Evolutionary conservation across 2,888 invertebrate species (phyloP), one percentile per base, ranked within the genome.

Genomic region (Sinohyriopsis cumingii): DNA sequence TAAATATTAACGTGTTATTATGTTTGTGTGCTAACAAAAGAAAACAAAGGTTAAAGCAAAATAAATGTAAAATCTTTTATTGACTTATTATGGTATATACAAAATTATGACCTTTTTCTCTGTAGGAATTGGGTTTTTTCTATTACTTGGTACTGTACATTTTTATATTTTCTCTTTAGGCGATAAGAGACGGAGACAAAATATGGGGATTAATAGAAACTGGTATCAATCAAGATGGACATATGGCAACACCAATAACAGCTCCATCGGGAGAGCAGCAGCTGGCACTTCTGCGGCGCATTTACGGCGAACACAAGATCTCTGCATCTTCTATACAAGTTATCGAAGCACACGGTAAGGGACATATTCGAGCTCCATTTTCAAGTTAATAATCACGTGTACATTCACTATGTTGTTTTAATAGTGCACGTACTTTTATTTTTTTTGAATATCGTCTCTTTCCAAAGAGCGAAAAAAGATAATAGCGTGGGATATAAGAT

Each of bases 301-400:
- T 80, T 12, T 80, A 74, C 67, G 55, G 57, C 20, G 65, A 66
- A 24, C 59, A 73, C 22, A n/a, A 64, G 3, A 53, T 78, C 18
- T 73, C 75, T 68, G 69, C 72, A 53, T 20, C 67, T 45, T 59
- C 20, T 1, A 60, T 83, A 15, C 68, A 76, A 54, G 77, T 78
- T 63, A 80, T 82, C 18, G 83, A 82, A 71, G 81, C 82, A 28
- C 82, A 82, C 73, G 82, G 81, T 80, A 67, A 63, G 65, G 18
- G 20, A 12, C n/a, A 15, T 63, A 12, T 45, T 33, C 7, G 33
- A 33, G 5, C 5, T 33, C 33, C 33, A 33, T 7, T 53, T n/a
- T 63, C 19, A 20, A 7, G 7, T 20, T 22, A 57, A 22, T 22
- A 5, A 57, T 57, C 22, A 9, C n/a, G n/a, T 57, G n/a, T 57